Percentiles rank a stretch among this genome's conserved stretches.
These are phyloP conservation scores for Carassius auratus DNA, from an alignment of 2,113 vertebrate species.

Conservation along the genomic window DNA sequence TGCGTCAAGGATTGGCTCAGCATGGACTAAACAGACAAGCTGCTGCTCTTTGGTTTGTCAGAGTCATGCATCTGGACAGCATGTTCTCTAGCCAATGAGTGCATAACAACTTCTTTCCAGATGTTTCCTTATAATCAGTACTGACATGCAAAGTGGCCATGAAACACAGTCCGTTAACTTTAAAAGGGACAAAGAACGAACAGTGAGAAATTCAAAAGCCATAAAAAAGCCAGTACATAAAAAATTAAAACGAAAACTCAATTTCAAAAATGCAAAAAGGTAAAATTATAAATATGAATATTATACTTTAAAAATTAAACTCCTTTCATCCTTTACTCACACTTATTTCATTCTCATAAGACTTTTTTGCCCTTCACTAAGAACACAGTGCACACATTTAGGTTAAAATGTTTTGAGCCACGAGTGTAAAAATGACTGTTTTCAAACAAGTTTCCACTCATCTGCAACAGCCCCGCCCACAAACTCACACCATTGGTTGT, in stretches of 20 bases:
- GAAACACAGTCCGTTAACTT: background rate
- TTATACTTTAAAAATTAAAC: no score
- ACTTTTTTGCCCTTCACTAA: background rate
- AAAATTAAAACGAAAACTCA: background rate
- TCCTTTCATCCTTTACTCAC: no score
- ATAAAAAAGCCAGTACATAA: background rate
- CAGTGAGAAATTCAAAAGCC: background rate
- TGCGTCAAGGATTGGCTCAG: constrained; percentile 40
- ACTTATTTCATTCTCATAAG: background rate
- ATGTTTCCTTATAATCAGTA: background rate
- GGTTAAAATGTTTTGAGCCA: background rate
- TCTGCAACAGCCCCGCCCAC: background rate
- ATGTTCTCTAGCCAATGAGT: background rate
- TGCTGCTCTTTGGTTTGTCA: constrained; percentile 2
- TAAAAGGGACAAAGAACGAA: background rate
- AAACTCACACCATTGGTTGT: background rate
- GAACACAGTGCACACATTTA: background rate
- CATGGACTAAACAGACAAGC: constrained; percentile 35
- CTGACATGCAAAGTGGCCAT: background rate
- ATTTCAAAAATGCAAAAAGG: background rate
- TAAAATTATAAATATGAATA: no score
- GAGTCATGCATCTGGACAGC: background rate
- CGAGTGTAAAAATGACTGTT: background rate
- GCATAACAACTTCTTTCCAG: constrained; percentile 29
- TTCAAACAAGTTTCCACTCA: background rate